phyloP scores from a whole-genome alignment of 1,140 invertebrate species.

The Bombus soroeensis region DNA sequence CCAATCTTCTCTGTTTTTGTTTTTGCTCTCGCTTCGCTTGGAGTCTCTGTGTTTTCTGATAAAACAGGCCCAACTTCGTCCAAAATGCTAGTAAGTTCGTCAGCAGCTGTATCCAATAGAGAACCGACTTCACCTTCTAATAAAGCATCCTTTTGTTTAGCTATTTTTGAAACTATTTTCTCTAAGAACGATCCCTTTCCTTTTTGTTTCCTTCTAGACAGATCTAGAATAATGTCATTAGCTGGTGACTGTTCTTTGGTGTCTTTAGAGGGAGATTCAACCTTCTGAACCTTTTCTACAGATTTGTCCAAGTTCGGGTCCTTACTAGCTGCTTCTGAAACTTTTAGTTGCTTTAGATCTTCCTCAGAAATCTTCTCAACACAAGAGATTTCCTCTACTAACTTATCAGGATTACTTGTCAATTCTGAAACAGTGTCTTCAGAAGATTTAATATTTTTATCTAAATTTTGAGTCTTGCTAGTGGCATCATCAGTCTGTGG shows the following conservation, averaged over 20 bases:
- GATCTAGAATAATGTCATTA: conserved; percentile 79
- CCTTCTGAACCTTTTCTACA: not conserved
- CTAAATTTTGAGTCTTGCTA: not conserved
- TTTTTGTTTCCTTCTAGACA: conserved; percentile 76
- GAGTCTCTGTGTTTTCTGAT: conserved; percentile 18
- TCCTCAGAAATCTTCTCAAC: not conserved
- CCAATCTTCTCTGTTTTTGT: not conserved
- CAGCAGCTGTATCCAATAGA: conserved; percentile 68
- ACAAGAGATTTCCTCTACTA: not conserved
- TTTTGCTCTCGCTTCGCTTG: not conserved
- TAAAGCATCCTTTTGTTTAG: conserved; percentile 79
- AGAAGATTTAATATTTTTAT: conserved; percentile 23
- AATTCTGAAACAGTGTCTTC: not conserved
- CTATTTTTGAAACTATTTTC: conserved; percentile 81
- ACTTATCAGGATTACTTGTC: not conserved
- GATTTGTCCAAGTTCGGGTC: not conserved
- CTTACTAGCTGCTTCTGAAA: not conserved
- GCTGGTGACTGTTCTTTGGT: conserved; percentile 47
- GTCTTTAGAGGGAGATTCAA: conserved; percentile 1
- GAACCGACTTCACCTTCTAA: conserved; percentile 73
- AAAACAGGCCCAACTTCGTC: conserved; percentile 67
- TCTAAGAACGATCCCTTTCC: conserved; percentile 78
- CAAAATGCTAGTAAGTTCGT: conserved; percentile 73
- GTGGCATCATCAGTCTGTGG: conserved; percentile 35
- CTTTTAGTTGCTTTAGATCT: not conserved